phyloP scores from a whole-genome alignment of 2,797 vertebrate genomes.

The Sebastes reedi region DNA sequence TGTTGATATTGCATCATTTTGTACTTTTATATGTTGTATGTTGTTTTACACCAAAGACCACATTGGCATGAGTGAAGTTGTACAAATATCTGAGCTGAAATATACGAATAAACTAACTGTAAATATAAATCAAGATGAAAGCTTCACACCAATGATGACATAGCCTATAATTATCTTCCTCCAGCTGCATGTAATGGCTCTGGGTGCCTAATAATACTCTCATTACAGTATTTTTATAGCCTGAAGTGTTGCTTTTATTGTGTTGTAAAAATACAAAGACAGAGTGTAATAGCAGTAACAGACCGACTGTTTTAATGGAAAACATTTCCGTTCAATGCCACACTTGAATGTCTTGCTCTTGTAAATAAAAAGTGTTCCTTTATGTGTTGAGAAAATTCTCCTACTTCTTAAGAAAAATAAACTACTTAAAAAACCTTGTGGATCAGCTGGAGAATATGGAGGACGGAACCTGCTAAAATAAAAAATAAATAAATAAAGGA shows the following conservation, averaged over 20 bases:
- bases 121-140: neutral
- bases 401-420: too few species aligned
- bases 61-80: neutral
- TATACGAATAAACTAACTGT: neutral
- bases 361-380: too few species aligned
- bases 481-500: too few species aligned
- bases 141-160: neutral
- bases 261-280: neutral
- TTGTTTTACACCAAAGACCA: neutral
- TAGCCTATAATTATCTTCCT: neutral
- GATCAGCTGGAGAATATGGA: too few species aligned
- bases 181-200: neutral
- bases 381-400: too few species aligned
- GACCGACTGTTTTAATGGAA: neutral
- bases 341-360: neutral
- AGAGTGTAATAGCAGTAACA: neutral
- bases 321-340: neutral
- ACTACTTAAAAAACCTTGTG: too few species aligned
- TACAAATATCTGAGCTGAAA: neutral
- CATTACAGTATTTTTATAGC: neutral
- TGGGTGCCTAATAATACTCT: neutral
- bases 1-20: neutral
- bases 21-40: neutral
- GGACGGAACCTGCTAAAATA: too few species aligned
- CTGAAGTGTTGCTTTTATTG: neutral